phyloP scores from a whole-genome alignment of 2,113 vertebrate species.

The rat (Rattus norvegicus) region GRCr8 NC_086031.1:64028501-64029000 shows the following conservation, averaged over 20 bases:
- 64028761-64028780: slow-evolving; percentile 69
- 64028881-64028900: slow-evolving; percentile 50
- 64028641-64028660: slow-evolving; percentile 74
- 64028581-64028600: slow-evolving; percentile 51
- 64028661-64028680: slow-evolving; percentile 75
- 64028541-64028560: slow-evolving; percentile 71
- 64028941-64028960: slow-evolving; percentile 46
- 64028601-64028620: slow-evolving; percentile 71
- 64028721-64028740: slow-evolving; percentile 69
- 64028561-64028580: slow-evolving; percentile 59
- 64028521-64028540: slow-evolving; percentile 30
- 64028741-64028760: slow-evolving; percentile 46
- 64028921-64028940: slow-evolving; percentile 60
- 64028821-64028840: slow-evolving; percentile 62
- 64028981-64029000: slow-evolving; percentile 48
- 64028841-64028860: not conserved
- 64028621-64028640: slow-evolving; percentile 71
- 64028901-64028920: slow-evolving; percentile 53
- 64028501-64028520: slow-evolving; percentile 46
- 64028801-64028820: slow-evolving; percentile 40
- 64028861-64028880: slow-evolving; percentile 39
- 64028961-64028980: slow-evolving; percentile 65
- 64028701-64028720: slow-evolving; percentile 78
- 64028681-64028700: slow-evolving; percentile 80
- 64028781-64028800: slow-evolving; percentile 65